These are phyloP conservation scores for Gasterosteus nipponicus DNA, from an alignment of 2,113 vertebrate species.

Conservation along the genomic window DNA sequence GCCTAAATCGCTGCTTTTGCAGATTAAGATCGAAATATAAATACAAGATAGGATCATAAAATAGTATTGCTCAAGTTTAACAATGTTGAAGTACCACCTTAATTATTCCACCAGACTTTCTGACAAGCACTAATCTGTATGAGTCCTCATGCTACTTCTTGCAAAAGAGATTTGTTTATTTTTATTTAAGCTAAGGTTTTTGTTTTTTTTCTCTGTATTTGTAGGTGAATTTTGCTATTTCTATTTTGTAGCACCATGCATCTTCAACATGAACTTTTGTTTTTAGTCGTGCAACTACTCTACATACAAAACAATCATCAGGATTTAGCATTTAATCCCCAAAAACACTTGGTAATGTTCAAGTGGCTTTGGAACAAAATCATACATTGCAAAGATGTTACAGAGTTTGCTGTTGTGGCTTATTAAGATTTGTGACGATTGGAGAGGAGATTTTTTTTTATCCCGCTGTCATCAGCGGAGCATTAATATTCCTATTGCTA, in stretches of 20 bases:
- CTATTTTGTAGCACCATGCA: neutral
- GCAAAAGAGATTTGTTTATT: neutral
- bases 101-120: neutral
- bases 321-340: neutral
- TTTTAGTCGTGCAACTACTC: neutral
- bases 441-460: neutral
- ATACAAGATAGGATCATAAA: neutral
- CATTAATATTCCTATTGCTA: neutral
- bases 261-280: neutral
- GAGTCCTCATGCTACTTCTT: neutral
- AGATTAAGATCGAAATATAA: neutral
- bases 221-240: neutral
- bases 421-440: neutral
- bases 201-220: neutral
- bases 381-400: neutral
- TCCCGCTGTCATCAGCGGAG: neutral
- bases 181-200: no score
- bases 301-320: neutral
- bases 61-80: neutral
- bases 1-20: neutral
- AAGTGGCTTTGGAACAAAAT: neutral
- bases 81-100: neutral
- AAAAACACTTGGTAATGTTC: neutral
- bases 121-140: neutral
- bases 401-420: neutral